Evolutionary conservation across 1,140 invertebrate species (phyloP), one percentile per base, ranked within the genome.

Genomic region (Belonocnema kinseyi): DNA sequence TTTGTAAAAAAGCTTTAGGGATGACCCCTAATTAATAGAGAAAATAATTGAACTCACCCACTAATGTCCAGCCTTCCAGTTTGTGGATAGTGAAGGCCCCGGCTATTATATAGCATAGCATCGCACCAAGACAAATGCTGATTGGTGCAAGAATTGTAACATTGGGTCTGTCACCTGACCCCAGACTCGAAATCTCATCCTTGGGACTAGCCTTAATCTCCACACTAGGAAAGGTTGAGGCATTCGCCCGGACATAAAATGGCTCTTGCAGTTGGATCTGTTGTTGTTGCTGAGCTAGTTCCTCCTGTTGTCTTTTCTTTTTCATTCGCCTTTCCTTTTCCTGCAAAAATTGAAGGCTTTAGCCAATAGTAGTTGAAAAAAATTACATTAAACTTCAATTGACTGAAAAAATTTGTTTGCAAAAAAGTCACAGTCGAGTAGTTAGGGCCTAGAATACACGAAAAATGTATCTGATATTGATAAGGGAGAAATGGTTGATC

Each of bases 61-160:
- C 92, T 61, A 97, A 94, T 76, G 94, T 94, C 97, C 96, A 97
- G 77, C 95, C 94, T 89, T 98, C 97, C 80, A 97, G 91, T 83
- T 96, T 94, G 85, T 96, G 95, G 50, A 99, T 94, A 12, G 98
- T 93, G 52, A 98, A 94, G 2, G 98, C 97, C 1, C 98, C 98
- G 19, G 96, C 94, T 74, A 96, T 93, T 56, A 98, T 96, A 85
- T 98, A 98, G 79, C 94, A 94, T 73, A 96, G 93, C 93, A 98
- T 96, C 80, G 95, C 94, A 10, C 93, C 93, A 7, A 97, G 92
- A 86, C 96, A 97, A 33, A 96, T 93, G 56, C 94, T 91, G 50
- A 96, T 94, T 12, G 96, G 95, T 8, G 95, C 95, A 74, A 96
- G 88, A 82, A 96, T 96, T 61, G 94, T 95, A 56, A 95, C 93